Percentiles rank a stretch among this genome's conserved stretches.
Conservation (phyloP, 2,888 invertebrate species). For the Hedya salicella region DNA sequence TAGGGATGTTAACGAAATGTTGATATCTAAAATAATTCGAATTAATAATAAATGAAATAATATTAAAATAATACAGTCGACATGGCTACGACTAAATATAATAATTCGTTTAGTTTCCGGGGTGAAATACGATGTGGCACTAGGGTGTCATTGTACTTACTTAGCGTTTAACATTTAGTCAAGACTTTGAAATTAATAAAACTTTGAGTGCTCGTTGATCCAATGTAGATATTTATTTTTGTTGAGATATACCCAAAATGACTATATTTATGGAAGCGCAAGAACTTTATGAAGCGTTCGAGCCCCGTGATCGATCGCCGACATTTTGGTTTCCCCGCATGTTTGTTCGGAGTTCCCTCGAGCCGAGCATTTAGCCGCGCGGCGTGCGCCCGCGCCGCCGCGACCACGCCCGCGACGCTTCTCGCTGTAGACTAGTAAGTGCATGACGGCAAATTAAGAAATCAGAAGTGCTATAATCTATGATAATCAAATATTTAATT, state of each 20-base stretch:
- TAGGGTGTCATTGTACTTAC: constrained; percentile 78
- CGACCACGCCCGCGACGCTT: constrained; percentile 55
- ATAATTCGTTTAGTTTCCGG: constrained; percentile 14
- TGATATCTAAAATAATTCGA: constrained; percentile 56
- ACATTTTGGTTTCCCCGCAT: constrained; percentile 50
- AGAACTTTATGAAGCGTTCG: constrained; percentile 57
- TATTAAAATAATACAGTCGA: constrained; percentile 37
- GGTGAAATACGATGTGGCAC: constrained; percentile 52
- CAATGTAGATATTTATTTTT: constrained; percentile 85
- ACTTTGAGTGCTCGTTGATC: constrained; percentile 79
- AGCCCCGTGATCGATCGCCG: constrained; percentile 41
- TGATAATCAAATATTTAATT: constrained; percentile 83
- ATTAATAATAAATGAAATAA: constrained; percentile 47
- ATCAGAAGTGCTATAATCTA: constrained; percentile 83
- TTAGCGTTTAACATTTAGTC: constrained; percentile 78
- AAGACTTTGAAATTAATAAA: constrained; percentile 74
- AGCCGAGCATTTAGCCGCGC: constrained; percentile 70
- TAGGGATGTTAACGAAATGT: constrained; percentile 36
- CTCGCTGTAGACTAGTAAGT: constrained; percentile 74
- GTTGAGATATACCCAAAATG: constrained; percentile 81
- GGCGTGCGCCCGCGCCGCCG: constrained; percentile 6
- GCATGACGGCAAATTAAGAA: constrained; percentile 75
- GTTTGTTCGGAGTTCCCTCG: constrained; percentile 61
- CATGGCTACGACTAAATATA: constrained; percentile 15
- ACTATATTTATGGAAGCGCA: constrained; percentile 74